Evolutionary conservation across 2,888 invertebrate genomes (phyloP).

Genomic region (Nymphalis urticae): DNA sequence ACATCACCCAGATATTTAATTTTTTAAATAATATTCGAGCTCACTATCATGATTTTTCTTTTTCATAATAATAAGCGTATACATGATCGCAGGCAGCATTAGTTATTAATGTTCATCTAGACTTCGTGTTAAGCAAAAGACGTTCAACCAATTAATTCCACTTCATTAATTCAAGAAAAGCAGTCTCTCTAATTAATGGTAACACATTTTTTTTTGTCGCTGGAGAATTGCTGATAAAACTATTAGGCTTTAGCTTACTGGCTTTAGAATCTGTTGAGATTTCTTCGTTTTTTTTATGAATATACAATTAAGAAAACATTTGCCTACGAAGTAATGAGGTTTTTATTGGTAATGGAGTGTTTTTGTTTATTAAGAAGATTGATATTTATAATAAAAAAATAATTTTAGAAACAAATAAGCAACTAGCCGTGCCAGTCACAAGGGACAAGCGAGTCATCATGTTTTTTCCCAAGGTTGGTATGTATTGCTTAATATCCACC

Average conservation of each 20-base stretch:
- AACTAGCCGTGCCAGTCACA: no score
- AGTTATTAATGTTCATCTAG: background rate
- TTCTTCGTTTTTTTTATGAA: background rate
- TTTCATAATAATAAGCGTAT: background rate
- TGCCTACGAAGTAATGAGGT: no score
- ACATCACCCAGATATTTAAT: no score
- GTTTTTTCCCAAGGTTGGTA: no score
- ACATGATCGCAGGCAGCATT: background rate
- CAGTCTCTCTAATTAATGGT: constrained; percentile 6
- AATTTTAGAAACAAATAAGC: no score
- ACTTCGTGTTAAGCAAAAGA: background rate
- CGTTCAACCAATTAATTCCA: constrained; percentile 23
- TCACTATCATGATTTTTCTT: background rate
- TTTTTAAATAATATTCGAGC: no score
- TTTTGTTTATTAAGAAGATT: no score
- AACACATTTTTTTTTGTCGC: constrained; percentile 1
- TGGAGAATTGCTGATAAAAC: constrained; percentile 7
- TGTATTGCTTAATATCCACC: no score
- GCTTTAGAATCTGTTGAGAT: background rate
- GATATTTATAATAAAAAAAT: no score
- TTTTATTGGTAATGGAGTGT: no score
- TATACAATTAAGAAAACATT: background rate
- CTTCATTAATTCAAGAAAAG: constrained; percentile 24
- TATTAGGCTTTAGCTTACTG: background rate
- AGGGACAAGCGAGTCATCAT: no score